phyloP scores from a whole-genome alignment of 1,140 invertebrate genomes.

The Drosophila sp. region DNA sequence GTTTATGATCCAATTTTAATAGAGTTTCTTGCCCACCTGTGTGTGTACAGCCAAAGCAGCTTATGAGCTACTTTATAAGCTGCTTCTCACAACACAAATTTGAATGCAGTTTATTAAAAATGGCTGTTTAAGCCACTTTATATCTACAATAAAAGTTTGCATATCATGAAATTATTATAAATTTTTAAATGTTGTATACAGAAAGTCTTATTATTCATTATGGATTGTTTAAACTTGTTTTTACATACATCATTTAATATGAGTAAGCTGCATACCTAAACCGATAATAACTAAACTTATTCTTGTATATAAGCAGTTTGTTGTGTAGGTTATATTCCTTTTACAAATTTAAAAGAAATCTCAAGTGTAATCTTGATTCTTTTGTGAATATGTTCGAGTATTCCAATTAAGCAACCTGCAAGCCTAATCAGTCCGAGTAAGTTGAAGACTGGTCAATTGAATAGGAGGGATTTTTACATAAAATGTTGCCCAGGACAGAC shows the following conservation, averaged over 20 bases:
- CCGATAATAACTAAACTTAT: no score
- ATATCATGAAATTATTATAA: no score
- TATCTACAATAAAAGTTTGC: neutral
- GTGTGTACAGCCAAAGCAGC: slow-evolving; percentile 13
- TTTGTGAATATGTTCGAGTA: neutral
- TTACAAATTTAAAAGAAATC: no score
- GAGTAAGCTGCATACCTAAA: no score
- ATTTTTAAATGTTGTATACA: no score
- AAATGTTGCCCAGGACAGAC: neutral
- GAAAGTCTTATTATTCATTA: neutral
- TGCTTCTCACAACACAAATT: slow-evolving; percentile 4
- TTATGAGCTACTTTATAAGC: slow-evolving; percentile 15
- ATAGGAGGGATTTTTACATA: slow-evolving; percentile 4
- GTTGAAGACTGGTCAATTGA: neutral
- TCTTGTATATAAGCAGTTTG: no score
- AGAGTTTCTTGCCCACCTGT: slow-evolving; percentile 38
- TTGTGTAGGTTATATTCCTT: no score
- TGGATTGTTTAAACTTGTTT: no score
- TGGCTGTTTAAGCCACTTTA: neutral
- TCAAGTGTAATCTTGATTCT: neutral
- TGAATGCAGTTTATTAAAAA: slow-evolving; percentile 8
- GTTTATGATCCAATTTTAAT: slow-evolving; percentile 64
- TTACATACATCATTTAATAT: no score
- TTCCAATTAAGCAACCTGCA: neutral
- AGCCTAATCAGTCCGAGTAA: slow-evolving; percentile 30